Evolutionary conservation across 2,797 vertebrate species (phyloP), one percentile per base, ranked within the genome.

Genomic region (Lophius americanus): DNA sequence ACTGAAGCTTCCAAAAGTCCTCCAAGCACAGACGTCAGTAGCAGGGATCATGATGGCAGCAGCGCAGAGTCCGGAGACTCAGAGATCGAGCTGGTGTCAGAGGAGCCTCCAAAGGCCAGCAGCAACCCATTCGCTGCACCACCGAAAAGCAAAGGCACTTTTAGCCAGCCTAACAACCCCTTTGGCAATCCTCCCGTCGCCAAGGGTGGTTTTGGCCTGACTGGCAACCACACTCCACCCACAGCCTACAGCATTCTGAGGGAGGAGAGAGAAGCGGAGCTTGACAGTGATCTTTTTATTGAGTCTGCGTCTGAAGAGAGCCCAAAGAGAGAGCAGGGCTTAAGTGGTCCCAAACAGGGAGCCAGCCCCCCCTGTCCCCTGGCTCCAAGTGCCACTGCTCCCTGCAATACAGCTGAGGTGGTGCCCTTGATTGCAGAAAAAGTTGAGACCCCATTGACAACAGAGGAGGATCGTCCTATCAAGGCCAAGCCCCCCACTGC

Each of bases 291-390:
- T 87, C 96, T 99, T 80, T 95, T 99, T 91, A 97, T 99, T 0
- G 97, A 99, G 90, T 98, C 97, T 0, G 97, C 97, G 23, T 99
- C 97, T 0, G 98, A 99, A 81, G 98, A 98, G 90, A 99, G 97
- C 85, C 96, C 97, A 0, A 99, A 98, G 87, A 93, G 96, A 78
- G 97, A 97, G 89, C 96, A 98, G 89, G 96, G 96, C 79, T 93
- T 93, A 0, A 91, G 93, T 2, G 92, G 93, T 13, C 93, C 95
- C 89, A 97, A 95, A 74, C 90, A 88, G 14, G 89, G 75, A 51
- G 94, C 90, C 38, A 92, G 92, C 76, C 85, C 92, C 0, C 78
- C 89, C 51, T 91, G 89, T 0, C 92, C 94, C 35, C 64, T 92
- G 5, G 90, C 90, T 56, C 79, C 88, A 60, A 69, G 69, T 0